Conservation (phyloP, 2,888 invertebrate genomes). For the Monoplex corrugatus region DNA sequence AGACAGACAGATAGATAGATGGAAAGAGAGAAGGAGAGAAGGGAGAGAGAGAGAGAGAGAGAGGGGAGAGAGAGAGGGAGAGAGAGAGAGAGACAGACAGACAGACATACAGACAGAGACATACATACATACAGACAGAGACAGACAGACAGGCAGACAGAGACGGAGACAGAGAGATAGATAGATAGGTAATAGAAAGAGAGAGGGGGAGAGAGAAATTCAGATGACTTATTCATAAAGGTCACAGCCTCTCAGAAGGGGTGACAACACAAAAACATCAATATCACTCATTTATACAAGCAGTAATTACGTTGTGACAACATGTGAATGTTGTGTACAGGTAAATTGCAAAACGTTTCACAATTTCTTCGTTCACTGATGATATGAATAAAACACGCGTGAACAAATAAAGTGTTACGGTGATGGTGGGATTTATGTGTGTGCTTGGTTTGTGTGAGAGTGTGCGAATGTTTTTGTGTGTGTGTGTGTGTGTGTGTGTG, state of each 20-base stretch:
- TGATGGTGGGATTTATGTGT: too few species aligned
- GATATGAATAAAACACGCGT: too few species aligned
- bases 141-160: background rate
- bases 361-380: too few species aligned
- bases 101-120: background rate
- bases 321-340: too few species aligned
- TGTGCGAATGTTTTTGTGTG: too few species aligned
- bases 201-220: background rate
- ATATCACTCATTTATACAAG: too few species aligned
- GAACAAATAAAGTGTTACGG: too few species aligned
- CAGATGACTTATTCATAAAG: background rate
- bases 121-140: background rate
- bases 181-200: background rate
- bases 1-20: background rate
- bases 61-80: background rate
- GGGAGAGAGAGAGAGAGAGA: background rate
- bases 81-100: background rate
- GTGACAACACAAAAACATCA: background rate
- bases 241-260: background rate
- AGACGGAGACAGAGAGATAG: background rate
- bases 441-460: too few species aligned
- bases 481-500: too few species aligned
- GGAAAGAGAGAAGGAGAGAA: background rate
- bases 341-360: too few species aligned
- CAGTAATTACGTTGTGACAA: too few species aligned